Base-by-base conservation (phyloP, 30 jellyfish, hydroid and myxozoan species). In the Aurelia aurita complex sp. Pacific region DNA sequence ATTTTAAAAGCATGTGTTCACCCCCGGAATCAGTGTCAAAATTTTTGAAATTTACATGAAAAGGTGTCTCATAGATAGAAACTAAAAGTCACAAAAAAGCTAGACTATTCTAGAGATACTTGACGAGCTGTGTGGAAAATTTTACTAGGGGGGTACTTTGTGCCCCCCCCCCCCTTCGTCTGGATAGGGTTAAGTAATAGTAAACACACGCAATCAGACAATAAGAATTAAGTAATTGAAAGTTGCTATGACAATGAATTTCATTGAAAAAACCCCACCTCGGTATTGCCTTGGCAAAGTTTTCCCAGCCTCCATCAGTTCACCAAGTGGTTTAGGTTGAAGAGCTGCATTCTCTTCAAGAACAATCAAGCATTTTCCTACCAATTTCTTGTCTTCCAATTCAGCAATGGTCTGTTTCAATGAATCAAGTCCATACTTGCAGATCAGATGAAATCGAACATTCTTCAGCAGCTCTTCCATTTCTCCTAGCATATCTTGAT, bases 371-470 rank as follows among this genome's bases (percentile, higher is more conserved):
- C 89, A 80, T 9, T 4, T 15, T 3, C 16, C 35, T 12, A 8
- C 61, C 18, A 80, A 17, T 10, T 64, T 9, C 10, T 50, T 36
- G 63, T 80, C 69, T 0, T 52, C 19, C 43, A 70, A 10, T 5
- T n/a, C 57, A 36, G 14, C 69, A n/a, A 80, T 55, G 19, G 19
- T 46, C 38, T 66, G 60, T 46, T 18, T 40, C 63, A 80, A 40
- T 16, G 73, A 14, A 14, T 63, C 73, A 14, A 4, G 69, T 54
- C 64, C 89, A 66, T 64, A 80, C 55, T 80, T 66, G 74, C 0
- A 18, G 36, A 80, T 14, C 11, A 69, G 34, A 34, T 65, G 63
- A 36, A 80, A 66, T 5, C 81, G 67, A 18, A 80, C 81, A 51
- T 80, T 8, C 17, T 35, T 17, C 35, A 65, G 29, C 16, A 80